Conservation (phyloP, 2,113 vertebrate genomes). For the Microtus oregoni region DNA sequence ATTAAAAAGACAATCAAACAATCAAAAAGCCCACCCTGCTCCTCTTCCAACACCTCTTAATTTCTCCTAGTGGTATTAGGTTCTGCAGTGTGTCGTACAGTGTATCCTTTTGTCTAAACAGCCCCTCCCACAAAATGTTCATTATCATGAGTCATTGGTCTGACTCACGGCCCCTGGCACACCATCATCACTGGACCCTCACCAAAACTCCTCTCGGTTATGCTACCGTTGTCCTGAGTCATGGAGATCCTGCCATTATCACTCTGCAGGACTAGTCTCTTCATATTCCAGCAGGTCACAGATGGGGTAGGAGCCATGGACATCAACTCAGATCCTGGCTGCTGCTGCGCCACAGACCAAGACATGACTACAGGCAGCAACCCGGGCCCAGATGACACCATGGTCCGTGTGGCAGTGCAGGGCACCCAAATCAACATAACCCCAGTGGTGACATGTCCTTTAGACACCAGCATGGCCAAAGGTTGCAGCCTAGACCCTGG, state of each 20-base stretch:
- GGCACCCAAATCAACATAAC: background rate
- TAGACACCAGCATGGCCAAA: background rate
- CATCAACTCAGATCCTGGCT: background rate
- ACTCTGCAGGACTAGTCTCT: too few species aligned
- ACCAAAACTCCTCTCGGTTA: background rate
- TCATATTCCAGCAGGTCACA: too few species aligned
- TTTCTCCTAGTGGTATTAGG: background rate
- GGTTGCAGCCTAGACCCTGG: background rate
- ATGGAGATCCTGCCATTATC: too few species aligned
- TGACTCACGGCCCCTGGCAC: background rate
- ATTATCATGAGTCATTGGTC: background rate
- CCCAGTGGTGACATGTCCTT: background rate
- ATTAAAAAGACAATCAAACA: background rate
- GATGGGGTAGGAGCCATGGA: background rate
- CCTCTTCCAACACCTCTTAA: background rate
- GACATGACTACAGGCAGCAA: background rate
- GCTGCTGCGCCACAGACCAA: background rate
- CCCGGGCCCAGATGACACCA: background rate
- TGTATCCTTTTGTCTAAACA: background rate
- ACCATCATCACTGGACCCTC: background rate
- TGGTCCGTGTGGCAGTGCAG: background rate
- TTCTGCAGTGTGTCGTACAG: background rate
- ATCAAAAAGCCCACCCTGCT: background rate
- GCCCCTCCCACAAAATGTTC: background rate
- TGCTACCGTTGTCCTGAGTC: background rate